Evolutionary conservation across 2,888 invertebrate genomes (phyloP).

Genomic region (Pasiphila rectangulata): DNA sequence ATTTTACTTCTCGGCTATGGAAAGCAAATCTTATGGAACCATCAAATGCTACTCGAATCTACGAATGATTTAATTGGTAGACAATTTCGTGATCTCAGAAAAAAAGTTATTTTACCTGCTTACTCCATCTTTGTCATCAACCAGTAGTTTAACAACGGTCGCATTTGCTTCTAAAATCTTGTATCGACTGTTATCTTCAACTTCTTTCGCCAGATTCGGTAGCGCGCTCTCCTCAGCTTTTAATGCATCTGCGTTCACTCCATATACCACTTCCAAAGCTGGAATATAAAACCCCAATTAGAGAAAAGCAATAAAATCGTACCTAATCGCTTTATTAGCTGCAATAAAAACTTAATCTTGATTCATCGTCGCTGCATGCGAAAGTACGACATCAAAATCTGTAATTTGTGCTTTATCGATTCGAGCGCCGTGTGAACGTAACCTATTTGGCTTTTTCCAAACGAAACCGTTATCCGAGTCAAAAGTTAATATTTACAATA

Average conservation of each 20-base stretch:
- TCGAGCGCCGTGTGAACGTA: slow-evolving; percentile 38
- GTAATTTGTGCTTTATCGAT: slow-evolving; percentile 7
- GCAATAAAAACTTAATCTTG: slow-evolving; percentile 13
- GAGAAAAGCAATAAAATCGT: slow-evolving; percentile 9
- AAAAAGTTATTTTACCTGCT: slow-evolving; percentile 55
- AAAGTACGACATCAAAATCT: slow-evolving; percentile 24
- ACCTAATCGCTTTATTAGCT: slow-evolving; percentile 12
- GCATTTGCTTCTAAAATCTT: slow-evolving; percentile 74
- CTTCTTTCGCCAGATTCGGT: slow-evolving; percentile 62
- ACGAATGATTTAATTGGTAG: too few species aligned
- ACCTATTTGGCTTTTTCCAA: slow-evolving; percentile 32
- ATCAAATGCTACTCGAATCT: background rate
- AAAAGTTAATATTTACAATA: slow-evolving; percentile 42
- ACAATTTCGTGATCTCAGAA: background rate
- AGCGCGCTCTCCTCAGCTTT: slow-evolving; percentile 46
- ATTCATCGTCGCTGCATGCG: slow-evolving; percentile 24
- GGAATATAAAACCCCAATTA: slow-evolving; percentile 24
- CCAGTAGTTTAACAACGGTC: slow-evolving; percentile 67
- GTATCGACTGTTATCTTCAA: slow-evolving; percentile 75
- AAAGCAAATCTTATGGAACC: background rate
- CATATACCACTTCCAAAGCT: slow-evolving; percentile 51
- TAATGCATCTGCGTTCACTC: slow-evolving; percentile 39
- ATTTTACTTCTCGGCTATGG: background rate
- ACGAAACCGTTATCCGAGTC: slow-evolving; percentile 43
- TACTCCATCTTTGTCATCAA: slow-evolving; percentile 70